Conservation (phyloP, 2,113 vertebrate species). For the Perca fluviatilis region DNA sequence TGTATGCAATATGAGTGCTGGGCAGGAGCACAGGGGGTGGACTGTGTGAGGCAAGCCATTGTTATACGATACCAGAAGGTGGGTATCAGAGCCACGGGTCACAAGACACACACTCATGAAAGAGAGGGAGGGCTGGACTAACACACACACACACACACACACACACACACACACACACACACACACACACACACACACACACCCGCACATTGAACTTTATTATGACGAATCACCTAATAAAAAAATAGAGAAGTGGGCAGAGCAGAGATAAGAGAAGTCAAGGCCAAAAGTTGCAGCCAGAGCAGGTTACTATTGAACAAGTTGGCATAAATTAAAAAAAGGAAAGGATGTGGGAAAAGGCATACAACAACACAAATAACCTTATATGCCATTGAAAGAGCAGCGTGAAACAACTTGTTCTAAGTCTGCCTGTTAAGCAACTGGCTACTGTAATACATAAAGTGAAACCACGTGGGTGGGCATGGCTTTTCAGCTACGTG, state of each 20-base stretch:
- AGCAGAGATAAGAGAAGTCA: conserved; percentile 59
- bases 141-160: conserved; percentile 19
- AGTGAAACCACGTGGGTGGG: conserved; percentile 47
- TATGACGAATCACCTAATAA: conserved; percentile 46
- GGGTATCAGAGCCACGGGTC: conserved; percentile 77
- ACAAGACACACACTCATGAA: conserved; percentile 70
- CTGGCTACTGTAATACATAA: conserved; percentile 39
- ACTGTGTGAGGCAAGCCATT: conserved; percentile 78
- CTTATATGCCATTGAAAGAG: conserved; percentile 5
- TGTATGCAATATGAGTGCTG: conserved; percentile 61
- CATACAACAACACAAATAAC: conserved; percentile 15
- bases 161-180: conserved; percentile 16
- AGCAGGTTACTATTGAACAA: conserved; percentile 25
- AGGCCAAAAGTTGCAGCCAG: conserved; percentile 23
- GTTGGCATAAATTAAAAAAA: conserved; percentile 14
- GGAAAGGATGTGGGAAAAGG: neutral
- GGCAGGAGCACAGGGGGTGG: conserved; percentile 66
- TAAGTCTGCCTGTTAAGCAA: conserved; percentile 35
- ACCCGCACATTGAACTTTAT: conserved; percentile 12
- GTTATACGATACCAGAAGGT: conserved; percentile 80
- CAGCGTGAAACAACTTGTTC: conserved; percentile 20
- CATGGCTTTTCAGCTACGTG: conserved; percentile 67
- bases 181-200: conserved; percentile 16
- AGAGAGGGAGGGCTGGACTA: conserved; percentile 39
- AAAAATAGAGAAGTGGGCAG: conserved; percentile 52